These are phyloP conservation scores for Spisula solida DNA, from an alignment of 2,888 invertebrate species.

Conservation along the genomic window DNA sequence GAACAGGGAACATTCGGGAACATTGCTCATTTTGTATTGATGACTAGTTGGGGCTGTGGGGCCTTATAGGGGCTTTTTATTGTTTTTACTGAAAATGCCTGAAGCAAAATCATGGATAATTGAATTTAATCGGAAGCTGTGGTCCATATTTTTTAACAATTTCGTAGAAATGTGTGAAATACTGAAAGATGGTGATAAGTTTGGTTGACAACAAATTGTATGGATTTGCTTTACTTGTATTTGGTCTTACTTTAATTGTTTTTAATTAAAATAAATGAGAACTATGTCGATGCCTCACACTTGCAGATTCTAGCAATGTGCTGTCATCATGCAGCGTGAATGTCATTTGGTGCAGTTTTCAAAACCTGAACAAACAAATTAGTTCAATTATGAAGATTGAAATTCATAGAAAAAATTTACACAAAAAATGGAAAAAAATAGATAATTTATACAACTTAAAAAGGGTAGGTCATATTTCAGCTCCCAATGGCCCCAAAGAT, in stretches of 20 bases:
- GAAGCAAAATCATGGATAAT: slow-evolving; percentile 7
- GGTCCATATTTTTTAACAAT: slow-evolving; percentile 9
- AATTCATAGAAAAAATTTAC: too few species aligned
- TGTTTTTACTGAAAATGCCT: background rate
- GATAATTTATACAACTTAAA: too few species aligned
- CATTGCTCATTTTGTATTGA: slow-evolving; percentile 28
- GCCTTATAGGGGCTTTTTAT: slow-evolving; percentile 27
- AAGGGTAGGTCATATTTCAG: too few species aligned
- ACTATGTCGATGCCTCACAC: background rate
- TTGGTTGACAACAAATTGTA: background rate
- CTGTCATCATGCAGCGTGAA: too few species aligned
- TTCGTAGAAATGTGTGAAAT: background rate
- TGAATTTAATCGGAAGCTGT: background rate
- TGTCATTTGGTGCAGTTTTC: too few species aligned
- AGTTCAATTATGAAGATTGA: too few species aligned
- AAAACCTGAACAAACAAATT: too few species aligned
- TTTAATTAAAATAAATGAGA: background rate
- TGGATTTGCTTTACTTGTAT: background rate
- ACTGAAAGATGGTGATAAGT: background rate
- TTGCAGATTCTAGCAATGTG: too few species aligned
- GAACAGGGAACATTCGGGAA: slow-evolving; percentile 33
- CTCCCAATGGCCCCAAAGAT: too few species aligned
- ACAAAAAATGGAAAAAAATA: too few species aligned
- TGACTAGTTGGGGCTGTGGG: slow-evolving; percentile 1
- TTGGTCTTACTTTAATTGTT: background rate